Percentiles rank a stretch among this genome's conserved stretches.
phyloP scores from a whole-genome alignment of 2,888 invertebrate species.

The Mesochorus sp. region DNA sequence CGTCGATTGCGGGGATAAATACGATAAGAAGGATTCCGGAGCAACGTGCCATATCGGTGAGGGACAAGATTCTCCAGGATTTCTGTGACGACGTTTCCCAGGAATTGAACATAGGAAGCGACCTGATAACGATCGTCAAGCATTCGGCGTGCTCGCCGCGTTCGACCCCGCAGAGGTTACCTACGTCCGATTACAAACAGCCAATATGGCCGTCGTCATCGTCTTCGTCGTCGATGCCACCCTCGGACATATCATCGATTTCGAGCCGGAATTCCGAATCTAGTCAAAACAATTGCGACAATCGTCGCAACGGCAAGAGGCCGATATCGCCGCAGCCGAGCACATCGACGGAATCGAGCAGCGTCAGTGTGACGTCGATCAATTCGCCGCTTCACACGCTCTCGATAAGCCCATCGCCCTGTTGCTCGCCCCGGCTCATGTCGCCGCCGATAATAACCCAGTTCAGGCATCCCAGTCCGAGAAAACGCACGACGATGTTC shows the following conservation, averaged over 20 bases:
- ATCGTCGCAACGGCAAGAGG: constrained; percentile 61
- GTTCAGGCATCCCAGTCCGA: constrained; percentile 73
- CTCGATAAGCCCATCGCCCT: constrained; percentile 76
- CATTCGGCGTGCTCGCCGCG: constrained; percentile 80
- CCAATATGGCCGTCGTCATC: constrained; percentile 75
- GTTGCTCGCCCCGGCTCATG: constrained; percentile 78
- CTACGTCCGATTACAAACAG: constrained; percentile 74
- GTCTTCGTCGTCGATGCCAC: constrained; percentile 75
- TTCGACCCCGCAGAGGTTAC: constrained; percentile 79
- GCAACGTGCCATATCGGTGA: constrained; percentile 75
- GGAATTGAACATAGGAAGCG: constrained; percentile 79
- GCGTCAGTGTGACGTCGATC: constrained; percentile 72
- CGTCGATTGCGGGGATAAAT: constrained; percentile 5
- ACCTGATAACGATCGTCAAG: constrained; percentile 79
- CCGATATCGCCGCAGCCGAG: constrained; percentile 77
- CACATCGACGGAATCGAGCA: constrained; percentile 72
- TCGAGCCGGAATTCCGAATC: constrained; percentile 79
- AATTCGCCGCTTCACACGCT: constrained; percentile 77
- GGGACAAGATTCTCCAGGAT: constrained; percentile 80
- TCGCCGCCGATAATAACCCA: constrained; percentile 75
- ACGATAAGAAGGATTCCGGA: constrained; percentile 43
- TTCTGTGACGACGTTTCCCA: constrained; percentile 80
- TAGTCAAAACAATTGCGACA: constrained; percentile 73
- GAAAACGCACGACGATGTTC: constrained; percentile 75
- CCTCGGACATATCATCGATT: constrained; percentile 79